phyloP scores from a whole-genome alignment of 2,888 invertebrate species.

The Cerastoderma edule region DNA sequence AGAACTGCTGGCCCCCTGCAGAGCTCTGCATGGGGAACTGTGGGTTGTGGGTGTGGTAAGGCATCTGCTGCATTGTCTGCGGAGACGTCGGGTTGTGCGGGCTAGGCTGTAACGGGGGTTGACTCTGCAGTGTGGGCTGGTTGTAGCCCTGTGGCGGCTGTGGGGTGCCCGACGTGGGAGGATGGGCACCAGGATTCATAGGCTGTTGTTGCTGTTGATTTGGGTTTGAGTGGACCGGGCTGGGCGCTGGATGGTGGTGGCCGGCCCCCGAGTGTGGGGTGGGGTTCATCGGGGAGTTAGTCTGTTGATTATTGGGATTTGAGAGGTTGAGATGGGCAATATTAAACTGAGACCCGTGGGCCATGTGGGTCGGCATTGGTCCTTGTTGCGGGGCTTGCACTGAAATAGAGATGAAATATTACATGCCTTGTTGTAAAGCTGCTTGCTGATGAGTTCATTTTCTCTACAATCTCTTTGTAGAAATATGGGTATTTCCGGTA shows the following conservation, averaged over 20 bases:
- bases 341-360: conserved; percentile 47
- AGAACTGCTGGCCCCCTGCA: conserved; percentile 52
- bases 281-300: conserved; percentile 58
- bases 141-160: conserved; percentile 65
- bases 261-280: conserved; percentile 51
- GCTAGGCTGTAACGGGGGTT: conserved; percentile 72
- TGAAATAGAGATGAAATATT: conserved; percentile 32
- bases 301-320: conserved; percentile 37
- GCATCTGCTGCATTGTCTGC: conserved; percentile 56
- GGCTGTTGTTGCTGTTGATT: conserved; percentile 48
- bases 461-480: too few relatives aligned
- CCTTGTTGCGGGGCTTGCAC: conserved; percentile 62
- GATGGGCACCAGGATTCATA: conserved; percentile 63
- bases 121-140: conserved; percentile 57
- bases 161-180: conserved; percentile 71
- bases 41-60: conserved; percentile 38
- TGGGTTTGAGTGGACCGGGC: conserved; percentile 67
- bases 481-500: too few relatives aligned
- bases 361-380: conserved; percentile 64
- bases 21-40: conserved; percentile 57
- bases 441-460: too few relatives aligned
- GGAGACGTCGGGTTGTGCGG: conserved; percentile 73
- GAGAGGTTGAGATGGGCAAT: conserved; percentile 46
- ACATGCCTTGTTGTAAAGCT: too few relatives aligned
- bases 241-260: conserved; percentile 68